phyloP scores from a whole-genome alignment of 2,797 vertebrate species.

The Microctenopoma steveboyesi region DNA sequence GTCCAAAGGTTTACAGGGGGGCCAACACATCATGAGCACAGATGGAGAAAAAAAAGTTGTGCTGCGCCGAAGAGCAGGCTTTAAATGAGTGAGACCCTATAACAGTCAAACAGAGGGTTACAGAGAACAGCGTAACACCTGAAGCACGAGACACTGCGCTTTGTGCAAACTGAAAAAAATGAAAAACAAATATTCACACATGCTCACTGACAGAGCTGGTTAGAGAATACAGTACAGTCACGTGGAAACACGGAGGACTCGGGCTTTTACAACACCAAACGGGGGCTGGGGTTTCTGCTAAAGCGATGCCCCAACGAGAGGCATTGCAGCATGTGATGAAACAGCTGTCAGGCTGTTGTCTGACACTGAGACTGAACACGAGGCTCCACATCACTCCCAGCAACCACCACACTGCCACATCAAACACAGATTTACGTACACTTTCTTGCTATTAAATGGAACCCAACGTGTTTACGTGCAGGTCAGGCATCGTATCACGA shows the following conservation, averaged over 20 bases:
- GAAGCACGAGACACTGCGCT: neutral
- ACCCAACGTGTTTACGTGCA: neutral
- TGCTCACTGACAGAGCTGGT: conserved; percentile 5
- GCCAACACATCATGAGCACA: neutral
- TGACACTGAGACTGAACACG: neutral
- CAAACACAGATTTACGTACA: neutral
- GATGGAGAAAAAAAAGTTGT: conserved; percentile 1
- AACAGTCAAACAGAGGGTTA: neutral
- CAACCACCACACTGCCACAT: conserved; percentile 1
- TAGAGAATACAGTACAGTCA: neutral
- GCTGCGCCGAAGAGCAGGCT: neutral
- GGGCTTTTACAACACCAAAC: conserved; percentile 22
- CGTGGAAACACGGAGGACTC: neutral
- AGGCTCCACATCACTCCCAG: conserved; percentile 2
- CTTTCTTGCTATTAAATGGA: neutral
- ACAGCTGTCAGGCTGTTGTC: conserved; percentile 19
- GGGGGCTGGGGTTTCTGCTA: conserved; percentile 5
- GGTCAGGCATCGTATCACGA: neutral
- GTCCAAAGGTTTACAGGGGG: conserved; percentile 5
- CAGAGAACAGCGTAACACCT: neutral
- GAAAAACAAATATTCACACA: conserved; percentile 13
- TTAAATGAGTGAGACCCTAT: neutral
- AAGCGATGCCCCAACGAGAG: conserved; percentile 3
- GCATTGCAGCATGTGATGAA: conserved; percentile 24
- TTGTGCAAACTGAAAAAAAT: conserved; percentile 1